A percentile compares a stretch with the other conserved stretches of the same genome.
These are phyloP conservation scores for Choristoneura fumiferana DNA, from an alignment of 1,140 invertebrate genomes.

Conservation along the genomic window DNA sequence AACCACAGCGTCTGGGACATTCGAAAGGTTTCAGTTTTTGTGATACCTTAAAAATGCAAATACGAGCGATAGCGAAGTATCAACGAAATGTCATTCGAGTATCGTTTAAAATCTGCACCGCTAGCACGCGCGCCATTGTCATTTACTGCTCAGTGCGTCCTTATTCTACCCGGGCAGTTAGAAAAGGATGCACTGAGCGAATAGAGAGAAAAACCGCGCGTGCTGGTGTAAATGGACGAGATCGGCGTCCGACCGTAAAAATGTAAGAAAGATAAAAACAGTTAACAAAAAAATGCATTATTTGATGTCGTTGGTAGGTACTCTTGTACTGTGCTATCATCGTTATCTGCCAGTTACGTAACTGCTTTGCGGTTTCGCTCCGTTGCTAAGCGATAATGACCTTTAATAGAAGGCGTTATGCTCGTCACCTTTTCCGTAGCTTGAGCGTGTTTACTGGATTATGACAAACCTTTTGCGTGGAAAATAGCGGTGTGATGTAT, in stretches of 20 bases:
- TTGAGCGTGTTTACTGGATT: background rate
- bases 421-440: background rate
- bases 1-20: too few relatives aligned
- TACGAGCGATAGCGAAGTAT: too few relatives aligned
- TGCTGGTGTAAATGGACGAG: too few relatives aligned
- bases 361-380: background rate
- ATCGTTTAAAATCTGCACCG: too few relatives aligned
- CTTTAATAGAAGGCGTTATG: constrained; percentile 5
- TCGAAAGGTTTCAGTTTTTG: too few relatives aligned
- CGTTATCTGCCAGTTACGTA: constrained; percentile 6
- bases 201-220: too few relatives aligned
- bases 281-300: constrained; percentile 15
- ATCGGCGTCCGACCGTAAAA: background rate
- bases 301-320: background rate
- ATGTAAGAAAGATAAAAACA: constrained; percentile 9
- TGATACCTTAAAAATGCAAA: too few relatives aligned
- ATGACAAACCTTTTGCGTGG: background rate
- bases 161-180: too few relatives aligned
- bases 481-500: constrained; percentile 1
- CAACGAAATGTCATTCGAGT: too few relatives aligned
- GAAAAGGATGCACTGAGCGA: too few relatives aligned
- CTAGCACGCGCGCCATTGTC: too few relatives aligned
- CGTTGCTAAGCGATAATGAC: background rate
- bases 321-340: background rate
- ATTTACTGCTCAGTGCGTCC: too few relatives aligned